A percentile compares a stretch with the other conserved stretches of the same genome.
These are phyloP conservation scores for Drosophila dives DNA, from an alignment of 2,888 invertebrate species.

Conservation along the genomic window DNA sequence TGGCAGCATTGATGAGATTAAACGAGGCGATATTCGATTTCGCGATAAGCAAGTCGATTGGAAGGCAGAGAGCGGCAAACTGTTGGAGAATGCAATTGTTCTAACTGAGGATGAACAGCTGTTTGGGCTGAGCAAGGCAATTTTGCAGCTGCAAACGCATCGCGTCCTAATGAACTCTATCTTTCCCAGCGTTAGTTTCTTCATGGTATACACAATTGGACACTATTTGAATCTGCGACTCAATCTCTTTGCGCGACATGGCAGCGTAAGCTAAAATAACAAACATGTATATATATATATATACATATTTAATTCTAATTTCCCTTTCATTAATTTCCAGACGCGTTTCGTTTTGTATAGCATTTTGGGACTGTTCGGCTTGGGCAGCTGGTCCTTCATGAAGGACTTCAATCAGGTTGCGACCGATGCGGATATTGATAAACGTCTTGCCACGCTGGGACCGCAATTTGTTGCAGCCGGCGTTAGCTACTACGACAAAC, in stretches of 20 bases:
- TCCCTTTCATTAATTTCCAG: constrained; percentile 39
- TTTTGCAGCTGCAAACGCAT: constrained; percentile 87
- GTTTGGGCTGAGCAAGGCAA: constrained; percentile 92
- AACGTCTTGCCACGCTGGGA: constrained; percentile 87
- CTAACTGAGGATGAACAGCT: constrained; percentile 92
- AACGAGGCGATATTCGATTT: constrained; percentile 87
- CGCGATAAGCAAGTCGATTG: constrained; percentile 88
- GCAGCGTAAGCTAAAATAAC: constrained; percentile 75
- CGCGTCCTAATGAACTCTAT: constrained; percentile 87
- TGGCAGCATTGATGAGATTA: constrained; percentile 86
- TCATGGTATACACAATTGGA: constrained; percentile 86
- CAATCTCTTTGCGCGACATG: constrained; percentile 87
- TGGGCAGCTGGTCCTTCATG: constrained; percentile 87
- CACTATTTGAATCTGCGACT: constrained; percentile 86
- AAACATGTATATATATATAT: not conserved
- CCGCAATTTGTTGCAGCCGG: constrained; percentile 89
- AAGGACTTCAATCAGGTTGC: constrained; percentile 88
- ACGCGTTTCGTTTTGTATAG: constrained; percentile 86
- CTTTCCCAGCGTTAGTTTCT: constrained; percentile 86
- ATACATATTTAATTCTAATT: too few species aligned
- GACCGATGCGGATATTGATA: constrained; percentile 88
- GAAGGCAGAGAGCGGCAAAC: constrained; percentile 87
- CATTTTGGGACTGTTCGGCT: constrained; percentile 86
- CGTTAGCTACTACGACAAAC: constrained; percentile 90
- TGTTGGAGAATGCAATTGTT: constrained; percentile 88